Conservation (phyloP, 2,888 invertebrate genomes). For the Halictus quadricinctus region DNA sequence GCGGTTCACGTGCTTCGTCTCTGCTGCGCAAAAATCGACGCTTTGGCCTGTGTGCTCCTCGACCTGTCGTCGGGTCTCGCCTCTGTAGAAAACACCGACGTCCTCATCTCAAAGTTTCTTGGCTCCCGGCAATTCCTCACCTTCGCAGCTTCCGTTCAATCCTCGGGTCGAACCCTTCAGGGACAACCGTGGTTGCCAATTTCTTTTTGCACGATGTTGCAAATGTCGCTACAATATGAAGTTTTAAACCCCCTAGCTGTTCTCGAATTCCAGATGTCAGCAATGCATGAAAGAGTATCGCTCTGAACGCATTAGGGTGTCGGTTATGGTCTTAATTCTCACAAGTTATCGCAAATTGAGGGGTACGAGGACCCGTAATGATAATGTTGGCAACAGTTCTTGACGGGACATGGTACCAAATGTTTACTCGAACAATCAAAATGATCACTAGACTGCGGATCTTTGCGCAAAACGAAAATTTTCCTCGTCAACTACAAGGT, state of each 20-base stretch:
- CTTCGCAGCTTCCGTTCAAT: background rate
- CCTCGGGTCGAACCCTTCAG: background rate
- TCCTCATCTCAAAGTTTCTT: background rate
- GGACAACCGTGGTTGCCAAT: background rate
- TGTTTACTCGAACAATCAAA: no score
- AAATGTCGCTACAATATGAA: background rate
- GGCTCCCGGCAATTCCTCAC: background rate
- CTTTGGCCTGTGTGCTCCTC: background rate
- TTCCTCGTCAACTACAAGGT: no score
- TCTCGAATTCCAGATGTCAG: background rate
- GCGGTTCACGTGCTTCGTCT: conserved; percentile 35
- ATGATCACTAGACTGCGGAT: no score
- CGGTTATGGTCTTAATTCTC: no score
- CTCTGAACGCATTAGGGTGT: background rate
- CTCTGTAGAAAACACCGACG: background rate
- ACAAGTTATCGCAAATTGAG: no score
- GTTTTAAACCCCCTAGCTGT: background rate
- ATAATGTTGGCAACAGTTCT: no score
- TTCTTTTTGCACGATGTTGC: background rate
- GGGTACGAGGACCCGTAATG: no score
- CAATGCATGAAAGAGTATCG: background rate
- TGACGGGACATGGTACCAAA: no score
- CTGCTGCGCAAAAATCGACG: conserved; percentile 54
- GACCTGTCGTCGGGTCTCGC: conserved; percentile 9
- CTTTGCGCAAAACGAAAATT: no score